Base-by-base conservation (phyloP, 2,797 vertebrate genomes). In the Thalassophryne amazonica region DNA sequence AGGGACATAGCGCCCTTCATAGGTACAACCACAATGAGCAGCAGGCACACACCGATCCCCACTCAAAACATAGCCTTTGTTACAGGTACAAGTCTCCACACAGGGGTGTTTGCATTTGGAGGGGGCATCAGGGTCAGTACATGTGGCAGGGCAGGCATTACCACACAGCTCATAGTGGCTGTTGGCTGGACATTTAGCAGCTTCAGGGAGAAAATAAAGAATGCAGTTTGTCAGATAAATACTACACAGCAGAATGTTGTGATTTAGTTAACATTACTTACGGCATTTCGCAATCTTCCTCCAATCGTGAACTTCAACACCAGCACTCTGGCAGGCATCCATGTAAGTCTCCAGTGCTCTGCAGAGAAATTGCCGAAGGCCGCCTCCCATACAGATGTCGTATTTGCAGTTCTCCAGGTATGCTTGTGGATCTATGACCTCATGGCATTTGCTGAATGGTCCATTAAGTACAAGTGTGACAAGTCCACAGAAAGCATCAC, bases 121-220 rank as follows among this genome's bases (percentile, higher is more conserved):
- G 1, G 71, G 53, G 18, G 78, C 78, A 1, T 38, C 13, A 1
- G 60, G 82, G 38, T 86, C 73, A 1, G 60, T 52, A 33, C 90
- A 93, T 3, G 88, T 90, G 21, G 84, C 62, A 5, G 87, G 85
- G 43, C 89, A 93, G 41, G 88, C 85, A 0, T 23, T 85, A 19
- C 89, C 88, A 38, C 90, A 91, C 4, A 57, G 42, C 65, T 89
- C 85, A 18, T 86, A 90, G 47, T 86, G 78, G 30, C 90, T 91
- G 64, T 90, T 88, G 17, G 50, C 55, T 13, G 83, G 88, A 58
- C 90, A 92, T 20, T 43, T 24, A 11, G 56, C 14, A 54, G 64
- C 88, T 91, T 75, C 18, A 50, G 34, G 24, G 36, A 48, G 10
- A 58, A 24, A 28, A 22, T 20, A 30, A 4, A 41, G 10, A 30